Evolutionary conservation across 2,797 vertebrate species (phyloP).

Genomic region (Chelidonichthys spinosus): DNA sequence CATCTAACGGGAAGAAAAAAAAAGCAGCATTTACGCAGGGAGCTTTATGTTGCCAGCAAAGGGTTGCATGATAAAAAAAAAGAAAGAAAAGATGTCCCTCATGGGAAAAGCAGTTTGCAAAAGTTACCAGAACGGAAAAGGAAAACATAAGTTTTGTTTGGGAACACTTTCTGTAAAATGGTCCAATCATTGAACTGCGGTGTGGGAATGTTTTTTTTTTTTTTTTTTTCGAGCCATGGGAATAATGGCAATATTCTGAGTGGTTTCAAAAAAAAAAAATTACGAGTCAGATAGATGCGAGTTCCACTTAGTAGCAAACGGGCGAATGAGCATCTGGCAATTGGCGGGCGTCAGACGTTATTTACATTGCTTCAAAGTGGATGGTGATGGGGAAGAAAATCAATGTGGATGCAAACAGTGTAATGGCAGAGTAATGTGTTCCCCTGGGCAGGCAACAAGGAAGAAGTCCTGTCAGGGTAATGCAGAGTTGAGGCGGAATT

Average conservation of each 20-base stretch:
- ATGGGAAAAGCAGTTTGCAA: constrained; percentile 54
- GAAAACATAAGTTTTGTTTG: constrained; percentile 45
- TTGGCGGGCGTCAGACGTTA: constrained; percentile 60
- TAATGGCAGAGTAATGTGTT: constrained; percentile 69
- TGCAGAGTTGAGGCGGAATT: constrained; percentile 35
- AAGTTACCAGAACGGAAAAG: constrained; percentile 53
- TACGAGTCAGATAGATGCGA: constrained; percentile 70
- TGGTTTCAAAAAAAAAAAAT: constrained; percentile 67
- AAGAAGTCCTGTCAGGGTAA: constrained; percentile 51
- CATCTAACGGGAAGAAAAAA: constrained; percentile 62
- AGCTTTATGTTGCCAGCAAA: constrained; percentile 52
- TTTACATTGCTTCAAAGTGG: constrained; percentile 74
- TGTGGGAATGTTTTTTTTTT: constrained; percentile 6
- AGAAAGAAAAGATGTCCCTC: constrained; percentile 25
- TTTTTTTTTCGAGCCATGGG: constrained; percentile 14
- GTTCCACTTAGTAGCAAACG: constrained; percentile 63
- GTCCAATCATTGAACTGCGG: constrained; percentile 45
- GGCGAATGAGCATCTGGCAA: constrained; percentile 62
- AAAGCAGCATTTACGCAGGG: constrained; percentile 53
- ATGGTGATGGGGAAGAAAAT: constrained; percentile 69
- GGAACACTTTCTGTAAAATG: constrained; percentile 49
- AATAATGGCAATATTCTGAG: constrained; percentile 46
- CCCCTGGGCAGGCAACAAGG: constrained; percentile 47
- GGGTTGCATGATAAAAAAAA: constrained; percentile 27
- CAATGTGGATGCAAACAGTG: constrained; percentile 71